These are phyloP conservation scores for Monomorium pharaonis DNA, from an alignment of 1,140 invertebrate species.

Conservation along the genomic window DNA sequence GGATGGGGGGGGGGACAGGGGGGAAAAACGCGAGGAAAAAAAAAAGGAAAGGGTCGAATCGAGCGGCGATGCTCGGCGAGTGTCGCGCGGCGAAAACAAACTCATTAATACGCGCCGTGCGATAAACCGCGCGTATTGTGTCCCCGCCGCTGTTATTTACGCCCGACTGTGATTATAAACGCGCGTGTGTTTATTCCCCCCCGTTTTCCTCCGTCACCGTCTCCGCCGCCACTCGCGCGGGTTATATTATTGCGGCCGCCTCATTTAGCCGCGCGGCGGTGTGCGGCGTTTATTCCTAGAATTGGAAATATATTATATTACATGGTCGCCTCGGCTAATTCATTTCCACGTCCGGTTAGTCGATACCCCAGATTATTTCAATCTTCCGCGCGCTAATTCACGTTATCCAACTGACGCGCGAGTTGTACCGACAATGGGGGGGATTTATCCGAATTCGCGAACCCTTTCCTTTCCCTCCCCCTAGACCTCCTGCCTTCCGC, in stretches of 20 bases:
- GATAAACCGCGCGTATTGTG: constrained; percentile 43
- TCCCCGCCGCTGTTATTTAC: constrained; percentile 18
- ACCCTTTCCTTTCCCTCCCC: neutral
- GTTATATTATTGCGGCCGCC: neutral
- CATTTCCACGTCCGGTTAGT: neutral
- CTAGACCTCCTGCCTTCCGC: neutral
- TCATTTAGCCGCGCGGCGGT: neutral
- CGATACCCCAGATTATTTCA: neutral
- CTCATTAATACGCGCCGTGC: constrained; percentile 44
- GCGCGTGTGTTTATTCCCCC: neutral
- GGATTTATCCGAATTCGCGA: neutral
- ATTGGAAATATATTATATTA: neutral
- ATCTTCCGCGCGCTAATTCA: neutral
- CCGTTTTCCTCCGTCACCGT: neutral
- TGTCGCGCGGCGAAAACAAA: constrained; percentile 44
- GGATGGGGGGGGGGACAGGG: too few species aligned
- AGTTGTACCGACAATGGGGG: neutral
- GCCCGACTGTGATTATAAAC: constrained; percentile 18
- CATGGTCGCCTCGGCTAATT: neutral
- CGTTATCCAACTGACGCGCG: neutral
- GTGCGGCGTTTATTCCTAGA: too few species aligned
- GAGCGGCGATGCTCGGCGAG: neutral
- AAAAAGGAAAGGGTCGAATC: constrained; percentile 10
- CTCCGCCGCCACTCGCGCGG: neutral
- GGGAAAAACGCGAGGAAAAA: too few species aligned